A percentile compares a stretch with the other conserved stretches of the same genome.
Conservation (phyloP, 2,113 vertebrate species). For the Amphiprion ocellaris region DNA sequence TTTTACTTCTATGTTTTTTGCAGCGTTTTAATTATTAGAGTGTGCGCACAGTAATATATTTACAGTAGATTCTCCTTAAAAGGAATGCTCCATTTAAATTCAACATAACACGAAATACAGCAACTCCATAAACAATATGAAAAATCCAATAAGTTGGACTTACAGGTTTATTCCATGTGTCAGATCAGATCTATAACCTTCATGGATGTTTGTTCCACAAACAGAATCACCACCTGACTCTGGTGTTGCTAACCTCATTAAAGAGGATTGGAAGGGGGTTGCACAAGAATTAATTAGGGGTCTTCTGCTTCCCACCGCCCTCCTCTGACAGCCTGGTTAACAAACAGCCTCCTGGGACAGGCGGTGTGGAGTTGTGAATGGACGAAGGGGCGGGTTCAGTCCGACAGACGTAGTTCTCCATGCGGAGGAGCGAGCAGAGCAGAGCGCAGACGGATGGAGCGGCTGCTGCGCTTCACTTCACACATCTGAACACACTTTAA, state of each 20-base stretch:
- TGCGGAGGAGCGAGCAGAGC: slow-evolving; percentile 43
- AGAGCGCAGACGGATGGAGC: slow-evolving; percentile 53
- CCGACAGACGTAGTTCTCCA: slow-evolving; percentile 18
- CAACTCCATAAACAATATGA: no score
- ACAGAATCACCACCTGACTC: no score
- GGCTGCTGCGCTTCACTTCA: slow-evolving; percentile 9
- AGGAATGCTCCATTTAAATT: no score
- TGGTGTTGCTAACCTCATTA: not conserved
- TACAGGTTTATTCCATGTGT: no score
- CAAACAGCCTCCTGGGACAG: slow-evolving; percentile 16
- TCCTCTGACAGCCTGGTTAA: slow-evolving; percentile 18
- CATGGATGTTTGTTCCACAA: no score
- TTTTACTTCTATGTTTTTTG: no score
- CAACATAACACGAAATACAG: no score
- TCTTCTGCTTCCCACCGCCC: not conserved
- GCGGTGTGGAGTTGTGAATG: slow-evolving; percentile 55
- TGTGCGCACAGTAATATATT: no score
- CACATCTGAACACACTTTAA: not conserved
- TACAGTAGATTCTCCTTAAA: no score
- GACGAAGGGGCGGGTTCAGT: slow-evolving; percentile 27
- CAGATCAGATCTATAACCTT: not conserved
- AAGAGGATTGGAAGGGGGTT: not conserved
- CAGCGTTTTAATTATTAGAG: no score
- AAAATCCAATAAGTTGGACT: no score
- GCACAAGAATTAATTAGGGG: slow-evolving; percentile 5